phyloP scores from a whole-genome alignment of 2,113 vertebrate genomes.

The Piaya cayana region DNA sequence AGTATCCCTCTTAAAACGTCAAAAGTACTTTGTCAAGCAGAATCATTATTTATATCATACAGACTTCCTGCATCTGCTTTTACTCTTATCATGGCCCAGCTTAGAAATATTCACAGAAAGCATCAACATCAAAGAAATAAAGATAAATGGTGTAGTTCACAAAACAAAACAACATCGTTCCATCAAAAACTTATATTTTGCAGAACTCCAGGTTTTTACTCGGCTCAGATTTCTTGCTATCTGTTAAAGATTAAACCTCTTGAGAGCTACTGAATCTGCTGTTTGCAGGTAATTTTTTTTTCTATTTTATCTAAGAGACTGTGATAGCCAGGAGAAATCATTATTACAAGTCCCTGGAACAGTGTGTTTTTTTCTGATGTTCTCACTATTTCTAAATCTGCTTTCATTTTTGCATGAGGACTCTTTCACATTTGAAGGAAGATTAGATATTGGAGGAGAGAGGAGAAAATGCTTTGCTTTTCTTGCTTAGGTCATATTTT shows the following conservation, averaged over 20 bases:
- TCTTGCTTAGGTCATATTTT: background rate
- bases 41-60: slow-evolving; percentile 47
- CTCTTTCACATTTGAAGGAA: background rate
- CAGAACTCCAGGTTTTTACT: background rate
- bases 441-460: background rate
- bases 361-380: background rate
- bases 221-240: background rate
- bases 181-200: background rate
- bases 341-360: background rate
- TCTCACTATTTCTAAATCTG: background rate
- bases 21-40: slow-evolving; percentile 50
- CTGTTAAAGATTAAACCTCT: slow-evolving; percentile 18
- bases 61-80: slow-evolving; percentile 19
- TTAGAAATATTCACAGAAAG: slow-evolving; percentile 5
- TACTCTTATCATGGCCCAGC: background rate
- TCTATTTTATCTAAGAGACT: background rate
- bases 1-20: slow-evolving; percentile 42
- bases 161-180: background rate
- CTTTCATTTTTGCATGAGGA: background rate
- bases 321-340: background rate
- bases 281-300: background rate
- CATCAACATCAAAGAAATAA: slow-evolving; percentile 16
- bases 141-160: slow-evolving; percentile 7
- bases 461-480: background rate
- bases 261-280: background rate